Evolutionary conservation across 2,888 invertebrate genomes (phyloP), one percentile per base, ranked within the genome.

Genomic region (Melieria crassipennis): DNA sequence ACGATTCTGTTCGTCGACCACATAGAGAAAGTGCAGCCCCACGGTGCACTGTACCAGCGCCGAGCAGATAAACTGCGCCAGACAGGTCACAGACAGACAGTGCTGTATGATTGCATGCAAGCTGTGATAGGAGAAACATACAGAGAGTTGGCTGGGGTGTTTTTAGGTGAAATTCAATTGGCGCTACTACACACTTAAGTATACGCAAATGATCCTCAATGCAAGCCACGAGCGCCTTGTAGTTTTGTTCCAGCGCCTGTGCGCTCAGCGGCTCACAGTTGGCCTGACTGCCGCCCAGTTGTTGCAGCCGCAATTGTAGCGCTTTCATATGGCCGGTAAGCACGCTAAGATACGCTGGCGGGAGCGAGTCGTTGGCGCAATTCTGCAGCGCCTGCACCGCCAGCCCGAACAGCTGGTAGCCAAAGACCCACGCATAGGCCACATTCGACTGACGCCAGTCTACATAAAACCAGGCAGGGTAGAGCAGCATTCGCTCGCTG

Each of bases 21-120:
- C 87, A 85, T 88, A 66, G 81, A 89, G 78, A 87, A 82, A 86
- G 30, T 89, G 82, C 87, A 89, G 65, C 81, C 85, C 79, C 81
- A 89, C 80, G 78, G 87, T 71, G 83, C 84, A 85, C 69, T 83
- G 84, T 0, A 84, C 84, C 50, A 82, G 70, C 6, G 79, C 89
- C 1, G 89, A 88, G 30, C 88, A 30, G 30, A 30, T 30, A 30
- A 30, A 30, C 30, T 30, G 30, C 30, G 30, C 30, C 30, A 30
- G 3, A 30, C 30, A 30, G 30, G 30, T 30, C 30, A 3, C 30
- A 30, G 30, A 30, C 30, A 30, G 30, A 30, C 1, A 1, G 30
- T 30, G 30, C 30, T 30, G 30, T 30, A 30, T 30, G 30, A 30
- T 30, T 30, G 30, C 30, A 30, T 30, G 30, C 30, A 30, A 30